A percentile compares a stretch with the other conserved stretches of the same genome.
phyloP scores from a whole-genome alignment of 2,113 vertebrate species.

The Cranoglanis bouderius region DNA sequence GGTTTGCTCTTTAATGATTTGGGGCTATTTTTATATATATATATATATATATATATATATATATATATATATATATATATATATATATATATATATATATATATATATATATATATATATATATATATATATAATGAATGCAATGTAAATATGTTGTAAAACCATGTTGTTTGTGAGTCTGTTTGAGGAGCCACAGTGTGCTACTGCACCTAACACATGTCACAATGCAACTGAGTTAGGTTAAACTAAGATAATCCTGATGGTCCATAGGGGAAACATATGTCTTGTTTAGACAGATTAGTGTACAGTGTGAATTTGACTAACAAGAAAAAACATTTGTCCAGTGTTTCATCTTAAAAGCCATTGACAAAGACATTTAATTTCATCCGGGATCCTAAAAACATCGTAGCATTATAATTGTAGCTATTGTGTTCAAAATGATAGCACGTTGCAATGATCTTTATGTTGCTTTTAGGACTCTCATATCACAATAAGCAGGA shows the following conservation, averaged over 20 bases:
- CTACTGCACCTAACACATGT: not conserved
- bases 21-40: no score
- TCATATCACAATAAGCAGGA: not conserved
- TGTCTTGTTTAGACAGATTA: slow-evolving; percentile 36
- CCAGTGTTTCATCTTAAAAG: not conserved
- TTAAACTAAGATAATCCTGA: slow-evolving; percentile 22
- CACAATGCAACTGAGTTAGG: slow-evolving; percentile 31
- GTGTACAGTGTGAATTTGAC: slow-evolving; percentile 13
- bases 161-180: slow-evolving; percentile 5
- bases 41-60: no score
- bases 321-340: not conserved
- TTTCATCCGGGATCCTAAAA: not conserved
- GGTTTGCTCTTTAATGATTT: no score
- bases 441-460: not conserved
- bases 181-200: not conserved
- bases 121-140: no score
- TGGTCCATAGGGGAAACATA: slow-evolving; percentile 4
- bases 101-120: no score
- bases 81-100: no score
- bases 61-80: no score
- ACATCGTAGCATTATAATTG: not conserved
- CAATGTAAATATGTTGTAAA: not conserved
- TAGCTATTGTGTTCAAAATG: not conserved
- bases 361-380: not conserved
- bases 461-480: not conserved